Evolutionary conservation across 2,888 invertebrate species (phyloP).

Genomic region (Aradus depressus): DNA sequence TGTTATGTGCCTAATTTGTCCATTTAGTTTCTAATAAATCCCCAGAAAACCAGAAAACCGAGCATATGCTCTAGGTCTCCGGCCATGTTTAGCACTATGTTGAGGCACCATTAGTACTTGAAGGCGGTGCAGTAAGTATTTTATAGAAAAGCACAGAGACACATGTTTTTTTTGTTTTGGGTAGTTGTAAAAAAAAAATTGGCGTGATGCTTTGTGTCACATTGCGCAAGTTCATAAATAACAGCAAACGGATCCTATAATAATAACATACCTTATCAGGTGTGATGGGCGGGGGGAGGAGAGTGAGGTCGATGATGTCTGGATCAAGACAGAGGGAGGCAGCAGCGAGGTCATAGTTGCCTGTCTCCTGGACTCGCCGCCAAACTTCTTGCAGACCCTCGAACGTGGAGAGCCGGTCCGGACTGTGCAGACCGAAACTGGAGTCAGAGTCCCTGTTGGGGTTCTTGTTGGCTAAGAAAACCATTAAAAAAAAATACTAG

Average conservation of each 20-base stretch:
- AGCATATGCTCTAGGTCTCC: no score
- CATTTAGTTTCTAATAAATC: no score
- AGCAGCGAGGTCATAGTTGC: conserved; percentile 37
- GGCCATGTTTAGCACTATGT: no score
- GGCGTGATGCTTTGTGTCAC: neutral
- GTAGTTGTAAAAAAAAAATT: neutral
- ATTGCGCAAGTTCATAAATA: no score
- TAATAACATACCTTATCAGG: conserved; percentile 52
- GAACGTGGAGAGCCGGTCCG: conserved; percentile 45
- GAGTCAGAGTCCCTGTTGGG: conserved; percentile 38
- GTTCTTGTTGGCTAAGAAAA: conserved; percentile 29
- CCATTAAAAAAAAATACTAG: conserved; percentile 1
- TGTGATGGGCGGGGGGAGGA: conserved; percentile 75
- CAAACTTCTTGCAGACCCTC: conserved; percentile 37
- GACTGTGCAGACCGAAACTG: conserved; percentile 75
- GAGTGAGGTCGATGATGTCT: conserved; percentile 80
- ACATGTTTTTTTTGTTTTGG: no score
- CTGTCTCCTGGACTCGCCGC: conserved; percentile 35
- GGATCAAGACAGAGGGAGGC: conserved; percentile 57
- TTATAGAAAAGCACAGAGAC: no score
- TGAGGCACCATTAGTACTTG: no score
- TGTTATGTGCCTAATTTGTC: no score
- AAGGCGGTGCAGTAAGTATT: no score
- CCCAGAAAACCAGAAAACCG: no score
- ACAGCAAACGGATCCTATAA: no score